Evolutionary conservation across 2,888 invertebrate species (phyloP), one percentile per base, ranked within the genome.

Genomic region (Tachina fera): DNA sequence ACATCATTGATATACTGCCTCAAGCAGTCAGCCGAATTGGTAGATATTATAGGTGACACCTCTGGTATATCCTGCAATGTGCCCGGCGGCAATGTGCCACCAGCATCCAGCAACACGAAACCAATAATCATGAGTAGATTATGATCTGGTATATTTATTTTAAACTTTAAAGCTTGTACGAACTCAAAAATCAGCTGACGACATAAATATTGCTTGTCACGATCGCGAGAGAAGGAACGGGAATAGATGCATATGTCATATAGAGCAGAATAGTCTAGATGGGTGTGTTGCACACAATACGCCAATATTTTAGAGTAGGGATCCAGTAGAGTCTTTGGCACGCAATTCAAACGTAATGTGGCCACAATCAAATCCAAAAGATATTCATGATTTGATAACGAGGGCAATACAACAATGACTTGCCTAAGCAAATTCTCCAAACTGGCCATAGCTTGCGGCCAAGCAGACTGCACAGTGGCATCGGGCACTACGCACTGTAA

Each of bases 271-370:
- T 97, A 95, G 89, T 96, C 96, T 83, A 99, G 93, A 70, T 95
- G 95, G 88, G 96, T 96, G 91, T 97, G 97, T 93, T 98, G 98
- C 83, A 99, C 96, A n/a, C 97, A 96, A 92, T 97, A 97, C 91
- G 97, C 97, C 83, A 99, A 93, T 87, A 99, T 96, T 94, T 99
- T 99, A 0, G 98, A 97, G 91, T 99, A 98, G 3, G 98, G 98
- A 91, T 99, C 99, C 89, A 99, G 93, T 87, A 99, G 95, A 19
- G 96, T 96, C 79, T 93, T 93, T 3, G 92, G 92, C 31, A 93
- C 96, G 31, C 96, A 96, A 11, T 98, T 98, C 68, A 99, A 95
- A 91, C 96, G 96, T 83, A 99, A 94, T 56, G 96, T 95, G 1
- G 96, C 96, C 6, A 96, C 95, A 93, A 97, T 96, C 39, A 97